phyloP scores from a whole-genome alignment of 2,113 vertebrate species.

The Microcebus murinus region DNA sequence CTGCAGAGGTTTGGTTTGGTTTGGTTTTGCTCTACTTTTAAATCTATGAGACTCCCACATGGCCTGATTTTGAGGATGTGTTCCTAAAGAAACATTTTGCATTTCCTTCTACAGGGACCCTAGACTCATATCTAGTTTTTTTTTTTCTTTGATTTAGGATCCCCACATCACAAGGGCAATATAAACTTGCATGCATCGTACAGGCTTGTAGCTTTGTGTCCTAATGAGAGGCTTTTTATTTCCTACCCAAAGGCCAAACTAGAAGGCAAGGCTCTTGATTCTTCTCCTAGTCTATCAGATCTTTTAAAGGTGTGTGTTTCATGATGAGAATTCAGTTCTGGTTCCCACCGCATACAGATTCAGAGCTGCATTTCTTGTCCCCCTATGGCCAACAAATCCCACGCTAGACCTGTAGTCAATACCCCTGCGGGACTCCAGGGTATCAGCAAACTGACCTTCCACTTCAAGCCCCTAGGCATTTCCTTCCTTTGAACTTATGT shows the following conservation, averaged over 20 bases:
- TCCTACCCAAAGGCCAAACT: not conserved
- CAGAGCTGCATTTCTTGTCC: not conserved
- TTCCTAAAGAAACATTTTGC: not conserved
- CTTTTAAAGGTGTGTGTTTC: not conserved
- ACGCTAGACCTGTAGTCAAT: not conserved
- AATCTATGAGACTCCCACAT: not conserved
- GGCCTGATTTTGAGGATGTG: not conserved
- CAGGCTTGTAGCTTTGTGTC: not conserved
- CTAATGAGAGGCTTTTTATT: not conserved
- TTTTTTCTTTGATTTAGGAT: not conserved
- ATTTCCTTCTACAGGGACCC: not conserved
- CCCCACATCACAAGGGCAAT: not conserved
- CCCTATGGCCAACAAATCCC: not conserved
- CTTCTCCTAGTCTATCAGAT: not conserved
- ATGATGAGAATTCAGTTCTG: not conserved
- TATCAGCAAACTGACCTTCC: not conserved
- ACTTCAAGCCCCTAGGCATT: not conserved
- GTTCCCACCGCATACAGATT: not conserved
- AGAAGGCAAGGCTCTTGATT: not conserved
- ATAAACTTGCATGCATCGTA: not conserved
- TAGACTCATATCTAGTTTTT: too few relatives aligned
- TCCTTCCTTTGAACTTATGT: not conserved
- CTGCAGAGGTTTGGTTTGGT: not conserved
- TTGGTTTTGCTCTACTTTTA: not conserved
- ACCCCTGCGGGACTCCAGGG: not conserved